These are phyloP conservation scores for Sipha flava DNA, from an alignment of 1,140 invertebrate species.

Conservation along the genomic window DNA sequence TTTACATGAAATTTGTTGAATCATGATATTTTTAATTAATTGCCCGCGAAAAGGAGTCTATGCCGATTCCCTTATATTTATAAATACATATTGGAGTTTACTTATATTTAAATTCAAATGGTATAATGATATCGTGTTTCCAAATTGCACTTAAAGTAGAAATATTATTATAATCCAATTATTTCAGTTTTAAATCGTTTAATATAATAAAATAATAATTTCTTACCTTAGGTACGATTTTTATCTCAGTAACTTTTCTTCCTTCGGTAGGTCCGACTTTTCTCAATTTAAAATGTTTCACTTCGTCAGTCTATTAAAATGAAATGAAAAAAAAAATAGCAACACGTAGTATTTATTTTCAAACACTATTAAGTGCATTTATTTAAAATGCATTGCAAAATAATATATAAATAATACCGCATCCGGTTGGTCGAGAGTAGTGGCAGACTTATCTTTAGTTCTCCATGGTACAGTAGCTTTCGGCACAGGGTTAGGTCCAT, in stretches of 20 bases:
- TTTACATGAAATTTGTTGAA: too few species aligned
- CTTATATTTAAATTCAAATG: too few species aligned
- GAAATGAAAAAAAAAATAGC: neutral
- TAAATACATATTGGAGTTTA: too few species aligned
- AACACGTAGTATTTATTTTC: too few species aligned
- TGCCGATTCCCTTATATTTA: too few species aligned
- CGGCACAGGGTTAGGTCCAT: conserved; percentile 49
- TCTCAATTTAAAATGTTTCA: conserved; percentile 18
- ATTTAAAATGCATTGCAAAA: neutral
- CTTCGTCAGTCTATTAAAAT: neutral
- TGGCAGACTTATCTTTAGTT: conserved; percentile 40
- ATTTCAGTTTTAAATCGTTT: neutral
- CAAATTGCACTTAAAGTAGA: neutral
- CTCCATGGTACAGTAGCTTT: conserved; percentile 53
- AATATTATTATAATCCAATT: neutral
- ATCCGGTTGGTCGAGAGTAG: neutral
- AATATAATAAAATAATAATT: neutral
- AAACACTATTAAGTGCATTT: neutral
- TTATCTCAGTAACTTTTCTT: conserved; percentile 23
- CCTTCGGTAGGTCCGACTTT: conserved; percentile 4
- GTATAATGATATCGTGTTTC: neutral
- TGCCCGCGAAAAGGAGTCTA: too few species aligned
- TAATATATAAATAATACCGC: neutral
- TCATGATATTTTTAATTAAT: too few species aligned
- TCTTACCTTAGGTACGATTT: conserved; percentile 21